These are phyloP conservation scores for Leucophenga varia DNA, from an alignment of 1,140 invertebrate genomes.

Conservation along the genomic window DNA sequence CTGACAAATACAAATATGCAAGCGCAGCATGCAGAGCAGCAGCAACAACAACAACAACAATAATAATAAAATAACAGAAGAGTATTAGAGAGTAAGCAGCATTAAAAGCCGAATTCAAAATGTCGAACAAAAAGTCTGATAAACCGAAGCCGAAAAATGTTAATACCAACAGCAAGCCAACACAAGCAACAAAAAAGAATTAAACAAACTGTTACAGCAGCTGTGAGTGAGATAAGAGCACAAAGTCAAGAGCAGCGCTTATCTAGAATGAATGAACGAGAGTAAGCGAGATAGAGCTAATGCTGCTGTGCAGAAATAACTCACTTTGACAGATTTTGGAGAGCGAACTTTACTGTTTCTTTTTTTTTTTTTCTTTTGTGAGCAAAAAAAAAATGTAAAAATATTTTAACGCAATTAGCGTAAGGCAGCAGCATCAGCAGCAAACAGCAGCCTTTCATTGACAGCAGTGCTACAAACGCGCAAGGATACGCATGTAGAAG, in stretches of 20 bases:
- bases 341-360: slow-evolving; percentile 8
- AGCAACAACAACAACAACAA: slow-evolving; percentile 18
- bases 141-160: too few relatives aligned
- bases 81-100: slow-evolving; percentile 11
- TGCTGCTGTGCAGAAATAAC: slow-evolving; percentile 4
- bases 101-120: too few relatives aligned
- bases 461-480: too few relatives aligned
- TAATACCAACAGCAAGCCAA: slow-evolving; percentile 14
- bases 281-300: background rate
- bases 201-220: too few relatives aligned
- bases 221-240: slow-evolving; percentile 10
- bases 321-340: too few relatives aligned
- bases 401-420: slow-evolving; percentile 10
- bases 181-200: too few relatives aligned
- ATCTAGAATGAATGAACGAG: slow-evolving; percentile 6
- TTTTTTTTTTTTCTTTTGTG: too few relatives aligned
- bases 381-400: background rate
- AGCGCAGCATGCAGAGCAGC: slow-evolving; percentile 25
- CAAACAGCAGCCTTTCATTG: too few relatives aligned
- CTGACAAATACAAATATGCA: slow-evolving; percentile 6
- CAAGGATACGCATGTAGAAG: too few relatives aligned
- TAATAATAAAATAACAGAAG: slow-evolving; percentile 21
- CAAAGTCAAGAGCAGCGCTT: slow-evolving; percentile 15
- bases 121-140: too few relatives aligned
- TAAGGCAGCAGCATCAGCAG: too few relatives aligned